phyloP scores from a whole-genome alignment of 2,888 invertebrate species.

The Polydrusus cervinus region DNA sequence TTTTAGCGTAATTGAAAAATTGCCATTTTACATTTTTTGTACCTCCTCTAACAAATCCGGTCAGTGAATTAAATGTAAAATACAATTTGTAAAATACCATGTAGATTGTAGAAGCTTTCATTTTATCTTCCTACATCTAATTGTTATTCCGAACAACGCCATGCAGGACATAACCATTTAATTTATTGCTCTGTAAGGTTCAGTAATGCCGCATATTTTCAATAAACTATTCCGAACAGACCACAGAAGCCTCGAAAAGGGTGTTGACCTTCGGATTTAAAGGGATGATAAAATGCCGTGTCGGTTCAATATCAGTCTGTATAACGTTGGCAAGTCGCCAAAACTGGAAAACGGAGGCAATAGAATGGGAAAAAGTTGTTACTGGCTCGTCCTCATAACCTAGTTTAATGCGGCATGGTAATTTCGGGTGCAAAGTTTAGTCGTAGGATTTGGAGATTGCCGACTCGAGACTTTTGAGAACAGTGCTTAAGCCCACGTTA shows the following conservation, averaged over 20 bases:
- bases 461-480: background rate
- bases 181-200: constrained; percentile 3
- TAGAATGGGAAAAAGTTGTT: constrained; percentile 34
- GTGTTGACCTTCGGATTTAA: constrained; percentile 30
- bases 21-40: no score
- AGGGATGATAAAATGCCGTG: constrained; percentile 29
- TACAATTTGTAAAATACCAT: background rate
- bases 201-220: constrained; percentile 10
- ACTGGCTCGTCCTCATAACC: constrained; percentile 43
- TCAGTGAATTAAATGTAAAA: no score
- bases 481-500: no score
- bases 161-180: background rate
- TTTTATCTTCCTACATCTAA: background rate
- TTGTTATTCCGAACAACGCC: background rate
- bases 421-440: constrained; percentile 15
- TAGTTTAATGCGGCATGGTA: constrained; percentile 31
- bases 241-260: constrained; percentile 18
- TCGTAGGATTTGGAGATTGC: background rate
- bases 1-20: no score
- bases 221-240: constrained; percentile 24
- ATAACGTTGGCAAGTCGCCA: constrained; percentile 61
- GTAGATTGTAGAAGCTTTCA: background rate
- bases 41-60: no score
- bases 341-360: constrained; percentile 38
- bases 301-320: constrained; percentile 61